Evolutionary conservation across 2,113 vertebrate species (phyloP), one percentile per base, ranked within the genome.

Genomic region (Tetrao urogallus): DNA sequence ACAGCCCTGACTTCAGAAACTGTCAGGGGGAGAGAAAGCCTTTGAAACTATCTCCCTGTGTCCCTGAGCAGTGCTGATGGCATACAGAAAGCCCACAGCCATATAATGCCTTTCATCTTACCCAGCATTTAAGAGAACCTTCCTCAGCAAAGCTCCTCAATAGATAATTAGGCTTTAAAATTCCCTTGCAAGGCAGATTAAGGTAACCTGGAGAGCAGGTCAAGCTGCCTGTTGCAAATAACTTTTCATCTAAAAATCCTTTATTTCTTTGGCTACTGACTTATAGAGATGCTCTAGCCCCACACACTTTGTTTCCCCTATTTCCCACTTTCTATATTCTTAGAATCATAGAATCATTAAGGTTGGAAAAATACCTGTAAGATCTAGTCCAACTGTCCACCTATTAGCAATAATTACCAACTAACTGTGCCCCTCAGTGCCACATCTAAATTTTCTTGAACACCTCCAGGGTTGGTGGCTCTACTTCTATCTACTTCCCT

Each of bases 231-330:
- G 7, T 70, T 15, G 2, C 54, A 69, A 63, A 40, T n/a, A 24
- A 2, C 2, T 43, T 70, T 70, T 58, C 40, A 11, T 54, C 45
- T 2, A 2, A 66, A 66, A 85, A 73, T 63, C 48, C 10, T 40
- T 60, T 38, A 79, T 56, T 61, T 63, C 27, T 65, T 65, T 66
- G 8, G 3, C 32, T 48, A 70, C 3, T 21, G 19, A 42, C 64
- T 82, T 86, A 21, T 20, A 67, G 28, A 77, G 58, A 28, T 54
- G 27, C 52, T 54, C 52, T 54, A 28, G 52, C 52, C 1, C 4
- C 7, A 2, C 2, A 6, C 10, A 2, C 1, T 2, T 5, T 3
- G 2, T 12, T 12, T 32, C 9, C 7, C 4, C 17, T 42, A 15
- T 16, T 43, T 43, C 42, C 42, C 42, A 43, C 42, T 43, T 43